Conservation (phyloP, 1,140 invertebrate species). For the Diuraphis noxia region DNA sequence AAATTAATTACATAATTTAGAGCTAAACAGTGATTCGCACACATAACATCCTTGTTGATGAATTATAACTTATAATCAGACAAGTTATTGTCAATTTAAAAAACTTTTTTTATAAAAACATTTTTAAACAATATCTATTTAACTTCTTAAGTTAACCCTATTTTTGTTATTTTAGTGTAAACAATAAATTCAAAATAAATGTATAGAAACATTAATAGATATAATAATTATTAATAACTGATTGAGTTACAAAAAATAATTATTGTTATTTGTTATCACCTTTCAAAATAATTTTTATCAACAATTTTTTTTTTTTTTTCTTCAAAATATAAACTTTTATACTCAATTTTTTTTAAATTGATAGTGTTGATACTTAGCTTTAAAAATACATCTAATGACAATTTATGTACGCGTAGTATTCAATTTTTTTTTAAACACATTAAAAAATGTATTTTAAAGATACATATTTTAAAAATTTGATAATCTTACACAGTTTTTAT, state of each 20-base stretch:
- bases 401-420: not conserved
- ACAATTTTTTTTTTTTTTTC: not conserved
- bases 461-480: not conserved
- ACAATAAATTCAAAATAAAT: constrained; percentile 16
- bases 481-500: not conserved
- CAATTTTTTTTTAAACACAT: constrained; percentile 1
- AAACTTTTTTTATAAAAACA: not conserved
- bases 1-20: not conserved
- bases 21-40: not conserved
- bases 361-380: not conserved
- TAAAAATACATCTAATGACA: not conserved
- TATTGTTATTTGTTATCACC: not conserved
- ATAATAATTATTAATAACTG: constrained; percentile 12
- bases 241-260: constrained; percentile 19
- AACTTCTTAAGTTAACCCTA: not conserved
- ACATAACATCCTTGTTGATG: not conserved
- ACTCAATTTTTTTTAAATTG: not conserved
- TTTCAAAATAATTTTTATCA: not conserved
- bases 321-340: not conserved
- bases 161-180: not conserved
- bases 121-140: constrained; percentile 11
- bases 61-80: not conserved
- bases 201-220: not conserved
- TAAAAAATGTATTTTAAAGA: not conserved
- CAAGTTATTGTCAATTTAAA: not conserved